Percentiles rank a stretch among this genome's conserved stretches.
Conservation (phyloP, 1,140 invertebrate genomes). For the Drosophila rhopaloa region DNA sequence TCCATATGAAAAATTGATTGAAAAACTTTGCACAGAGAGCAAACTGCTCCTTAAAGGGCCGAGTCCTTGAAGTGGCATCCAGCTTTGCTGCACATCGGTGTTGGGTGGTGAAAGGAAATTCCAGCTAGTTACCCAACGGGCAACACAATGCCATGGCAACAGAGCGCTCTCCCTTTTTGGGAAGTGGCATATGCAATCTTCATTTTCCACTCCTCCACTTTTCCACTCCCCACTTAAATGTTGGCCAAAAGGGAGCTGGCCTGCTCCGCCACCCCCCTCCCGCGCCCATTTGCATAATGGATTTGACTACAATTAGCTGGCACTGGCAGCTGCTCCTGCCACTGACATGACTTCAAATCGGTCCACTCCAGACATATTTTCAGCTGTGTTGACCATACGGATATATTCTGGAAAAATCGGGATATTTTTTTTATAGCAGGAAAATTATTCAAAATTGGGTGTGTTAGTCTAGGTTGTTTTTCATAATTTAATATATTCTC, state of each 20-base stretch:
- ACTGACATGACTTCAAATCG: conserved; percentile 48
- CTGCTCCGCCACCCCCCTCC: neutral
- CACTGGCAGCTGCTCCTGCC: conserved; percentile 26
- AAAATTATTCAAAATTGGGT: too few species aligned
- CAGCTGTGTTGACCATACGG: neutral
- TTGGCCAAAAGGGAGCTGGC: neutral
- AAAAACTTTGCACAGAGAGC: conserved; percentile 53
- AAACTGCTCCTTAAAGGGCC: conserved; percentile 18
- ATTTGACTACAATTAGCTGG: conserved; percentile 68
- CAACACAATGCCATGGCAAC: conserved; percentile 34
- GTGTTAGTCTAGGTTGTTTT: too few species aligned
- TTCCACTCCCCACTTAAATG: conserved; percentile 27
- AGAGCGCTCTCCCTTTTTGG: conserved; percentile 16
- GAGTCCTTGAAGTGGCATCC: conserved; percentile 1
- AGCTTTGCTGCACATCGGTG: conserved; percentile 1
- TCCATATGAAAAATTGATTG: conserved; percentile 72
- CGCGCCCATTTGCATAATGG: conserved; percentile 64
- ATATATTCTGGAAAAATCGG: too few species aligned
- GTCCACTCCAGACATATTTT: neutral
- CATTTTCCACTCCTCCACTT: neutral
- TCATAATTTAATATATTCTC: too few species aligned
- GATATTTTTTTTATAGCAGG: too few species aligned
- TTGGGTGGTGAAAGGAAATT: conserved; percentile 30
- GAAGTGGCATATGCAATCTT: conserved; percentile 18
- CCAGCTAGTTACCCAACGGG: conserved; percentile 3